These are phyloP conservation scores for Stramonita haemastoma DNA, from an alignment of 2,888 invertebrate genomes.

Conservation along the genomic window DNA sequence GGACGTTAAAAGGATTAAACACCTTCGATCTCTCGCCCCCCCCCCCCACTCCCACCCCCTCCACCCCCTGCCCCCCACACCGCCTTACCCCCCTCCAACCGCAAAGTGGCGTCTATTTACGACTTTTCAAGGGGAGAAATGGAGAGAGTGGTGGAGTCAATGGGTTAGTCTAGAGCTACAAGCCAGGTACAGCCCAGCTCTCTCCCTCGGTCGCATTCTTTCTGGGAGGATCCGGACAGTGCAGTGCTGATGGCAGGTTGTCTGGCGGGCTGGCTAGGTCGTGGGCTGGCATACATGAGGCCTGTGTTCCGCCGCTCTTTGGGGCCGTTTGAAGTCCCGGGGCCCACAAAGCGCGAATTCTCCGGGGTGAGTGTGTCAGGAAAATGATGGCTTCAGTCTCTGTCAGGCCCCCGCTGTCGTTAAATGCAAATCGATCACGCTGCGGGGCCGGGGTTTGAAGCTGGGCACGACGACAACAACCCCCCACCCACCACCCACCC, in stretches of 20 bases:
- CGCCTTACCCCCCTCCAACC: background rate
- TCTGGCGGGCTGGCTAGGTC: background rate
- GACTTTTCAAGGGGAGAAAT: background rate
- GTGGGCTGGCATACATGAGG: background rate
- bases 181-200: too few relatives aligned
- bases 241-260: background rate
- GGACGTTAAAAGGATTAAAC: slow-evolving; percentile 5
- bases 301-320: background rate
- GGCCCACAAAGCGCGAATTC: slow-evolving; percentile 31
- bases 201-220: too few relatives aligned
- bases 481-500: background rate
- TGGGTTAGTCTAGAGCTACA: background rate
- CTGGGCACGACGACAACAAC: too few relatives aligned
- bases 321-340: slow-evolving; percentile 13
- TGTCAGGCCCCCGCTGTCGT: slow-evolving; percentile 1
- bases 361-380: background rate
- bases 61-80: background rate
- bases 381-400: slow-evolving; percentile 1
- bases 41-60: background rate
- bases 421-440: slow-evolving; percentile 29
- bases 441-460: background rate
- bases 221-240: background rate
- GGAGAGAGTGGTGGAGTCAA: background rate
- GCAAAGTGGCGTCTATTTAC: background rate
- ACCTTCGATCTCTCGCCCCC: slow-evolving; percentile 16